Base-by-base conservation (phyloP, 2,888 invertebrate genomes). In the Epinotia ramella region DNA sequence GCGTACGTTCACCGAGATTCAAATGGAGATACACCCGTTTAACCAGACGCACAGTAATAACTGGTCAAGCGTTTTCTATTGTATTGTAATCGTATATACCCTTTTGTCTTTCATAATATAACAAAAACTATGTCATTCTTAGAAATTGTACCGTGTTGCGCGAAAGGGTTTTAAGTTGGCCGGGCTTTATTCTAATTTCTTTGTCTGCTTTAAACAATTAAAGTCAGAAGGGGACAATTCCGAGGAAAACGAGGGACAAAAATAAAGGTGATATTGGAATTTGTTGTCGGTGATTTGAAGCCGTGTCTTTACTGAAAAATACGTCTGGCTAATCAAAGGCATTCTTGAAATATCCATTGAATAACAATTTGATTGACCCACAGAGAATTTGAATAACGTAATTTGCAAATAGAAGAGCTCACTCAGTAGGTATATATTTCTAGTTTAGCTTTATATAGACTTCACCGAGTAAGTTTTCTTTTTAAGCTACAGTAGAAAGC, bases 131-230 rank as follows among this genome's bases (percentile, higher is more conserved):
- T 77, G 73, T 72, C 72, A 69, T 77, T 79, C 79, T 74, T 73
- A 76, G 79, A 79, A 79, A 76, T 76, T 77, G 66, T 74, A 77
- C 75, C 77, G 76, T 76, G 68, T 72, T 78, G 73, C 68, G 75
- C 73, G 66, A 78, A 79, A 76, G 79, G 77, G 78, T 78, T 73
- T 71, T 65, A 77, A 75, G 76, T 77, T 78, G 63, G 71, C 66
- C 60, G 56, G 57, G 73, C 73, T 77, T 76, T 78, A 75, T 78
- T 73, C 65, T 73, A 78, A 71, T 67, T 73, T 74, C 78, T 77
- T 79, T 78, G 78, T 79, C 76, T 77, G 71, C 69, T 63, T 78
- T 76, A 76, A 77, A 79, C 78, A 79, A 77, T 76, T 76, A 72
- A 71, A 56, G 66, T 59, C 64, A 70, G 65, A 64, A 64, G 71